Evolutionary conservation across 2,888 invertebrate species (phyloP), one percentile per base, ranked within the genome.

Genomic region (Parnassius mnemosyne): DNA sequence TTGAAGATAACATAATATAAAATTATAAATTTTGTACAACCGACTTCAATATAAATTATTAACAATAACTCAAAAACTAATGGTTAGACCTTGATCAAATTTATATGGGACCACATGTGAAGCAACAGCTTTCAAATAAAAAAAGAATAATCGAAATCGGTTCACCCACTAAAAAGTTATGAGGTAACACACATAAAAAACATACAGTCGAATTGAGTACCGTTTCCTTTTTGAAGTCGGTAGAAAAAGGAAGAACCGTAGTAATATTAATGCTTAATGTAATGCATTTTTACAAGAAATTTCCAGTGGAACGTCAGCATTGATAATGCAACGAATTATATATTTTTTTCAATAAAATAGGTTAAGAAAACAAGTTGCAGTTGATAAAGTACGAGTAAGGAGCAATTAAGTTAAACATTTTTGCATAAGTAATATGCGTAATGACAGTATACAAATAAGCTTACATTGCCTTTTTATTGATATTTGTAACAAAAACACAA

Each of bases 211-310:
- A 16, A 16, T 16, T 16, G 16, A 16, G 16, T 16, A 16, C 16
- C 16, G 16, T 16, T 1, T 16, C 16, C 16, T 16, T 16, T 16
- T 16, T 16, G 16, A 16, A 16, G 16, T 16, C 16, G 1, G 16
- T 16, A 16, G 16, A 16, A 42, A 50, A 57, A 50, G 43, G 20
- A 10, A 13, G 50, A 41, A 51, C 10, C 43, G 20, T 50, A 12
- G 20, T 20, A 46, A n/a, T 20, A 20, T 12, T 12, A 5, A 53
- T n/a, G 12, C 59, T 53, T 53, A 11, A 47, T 25, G 34, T 41
- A 47, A 59, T 53, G 53, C 44, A 53, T 60, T 59, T 59, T 53
- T 50, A 55, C 54, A 55, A 60, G 54, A 54, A 55, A 54, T 54
- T 41, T 10, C 3, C 25, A 3, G 2, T 44, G 51, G 25, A 25